These are phyloP conservation scores for Gymnocypris eckloni DNA, from an alignment of 2,797 vertebrate genomes.

Conservation along the genomic window DNA sequence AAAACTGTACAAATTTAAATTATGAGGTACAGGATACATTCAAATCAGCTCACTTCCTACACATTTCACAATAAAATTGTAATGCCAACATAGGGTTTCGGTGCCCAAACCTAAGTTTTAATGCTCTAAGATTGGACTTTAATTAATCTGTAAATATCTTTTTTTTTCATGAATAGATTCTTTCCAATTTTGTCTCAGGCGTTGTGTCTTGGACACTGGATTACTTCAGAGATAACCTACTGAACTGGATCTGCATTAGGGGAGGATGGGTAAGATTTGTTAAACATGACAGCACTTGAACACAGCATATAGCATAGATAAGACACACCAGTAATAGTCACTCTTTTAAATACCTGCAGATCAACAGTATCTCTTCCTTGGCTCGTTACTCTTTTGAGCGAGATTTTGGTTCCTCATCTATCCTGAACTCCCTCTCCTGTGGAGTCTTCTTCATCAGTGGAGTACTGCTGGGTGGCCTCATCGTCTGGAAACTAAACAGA, in stretches of 20 bases:
- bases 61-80: not conserved
- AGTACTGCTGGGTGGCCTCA: not conserved
- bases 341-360: constrained; percentile 12
- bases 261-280: constrained; percentile 30
- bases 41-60: no score
- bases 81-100: not conserved
- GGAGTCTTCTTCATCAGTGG: constrained; percentile 19
- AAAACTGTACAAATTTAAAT: not conserved
- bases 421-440: not conserved
- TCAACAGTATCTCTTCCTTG: constrained; percentile 25
- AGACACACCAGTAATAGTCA: not conserved
- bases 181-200: not conserved
- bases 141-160: not conserved
- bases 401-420: not conserved
- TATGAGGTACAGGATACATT: no score
- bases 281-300: not conserved
- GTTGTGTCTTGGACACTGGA: constrained; percentile 40
- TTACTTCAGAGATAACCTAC: constrained; percentile 4
- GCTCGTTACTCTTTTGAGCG: constrained; percentile 11
- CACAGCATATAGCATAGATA: not conserved
- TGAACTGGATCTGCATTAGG: constrained; percentile 8
- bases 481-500: constrained; percentile 28
- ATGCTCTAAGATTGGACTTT: not conserved
- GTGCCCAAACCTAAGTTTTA: not conserved
- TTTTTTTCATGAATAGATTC: not conserved